Conservation (phyloP, 2,797 vertebrate species). For the Loris lydekkerianus region DNA sequence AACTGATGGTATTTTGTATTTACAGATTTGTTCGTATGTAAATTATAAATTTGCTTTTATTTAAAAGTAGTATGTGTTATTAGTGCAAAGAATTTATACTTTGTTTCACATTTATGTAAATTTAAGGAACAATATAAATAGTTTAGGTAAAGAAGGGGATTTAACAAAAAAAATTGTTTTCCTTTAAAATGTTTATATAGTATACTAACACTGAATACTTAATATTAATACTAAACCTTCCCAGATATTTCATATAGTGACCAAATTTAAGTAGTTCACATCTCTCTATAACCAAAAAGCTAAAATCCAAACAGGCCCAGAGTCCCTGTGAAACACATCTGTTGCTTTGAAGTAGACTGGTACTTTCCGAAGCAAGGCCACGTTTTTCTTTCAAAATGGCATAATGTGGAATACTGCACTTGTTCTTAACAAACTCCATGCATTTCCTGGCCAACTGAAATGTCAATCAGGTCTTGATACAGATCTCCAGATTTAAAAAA, state of each 20-base stretch:
- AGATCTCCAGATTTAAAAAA: constrained; percentile 39
- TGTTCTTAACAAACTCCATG: neutral
- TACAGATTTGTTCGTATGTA: neutral
- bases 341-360: neutral
- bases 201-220: neutral
- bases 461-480: neutral
- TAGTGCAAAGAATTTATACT: constrained; percentile 25
- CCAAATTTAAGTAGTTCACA: neutral
- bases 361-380: neutral
- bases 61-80: constrained; percentile 7
- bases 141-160: neutral
- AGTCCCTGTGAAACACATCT: neutral
- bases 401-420: neutral
- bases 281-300: neutral
- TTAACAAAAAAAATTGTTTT: neutral
- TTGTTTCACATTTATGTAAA: constrained; percentile 27
- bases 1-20: constrained; percentile 2
- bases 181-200: neutral
- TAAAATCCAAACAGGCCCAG: neutral
- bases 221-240: neutral
- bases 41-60: constrained; percentile 21
- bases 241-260: neutral
- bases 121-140: constrained; percentile 33
- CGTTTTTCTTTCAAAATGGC: constrained; percentile 30
- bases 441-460: neutral